A percentile compares a stretch with the other conserved stretches of the same genome.
Evolutionary conservation across 2,113 vertebrate genomes (phyloP).

Genomic region (Anarrhichthys ocellatus): DNA sequence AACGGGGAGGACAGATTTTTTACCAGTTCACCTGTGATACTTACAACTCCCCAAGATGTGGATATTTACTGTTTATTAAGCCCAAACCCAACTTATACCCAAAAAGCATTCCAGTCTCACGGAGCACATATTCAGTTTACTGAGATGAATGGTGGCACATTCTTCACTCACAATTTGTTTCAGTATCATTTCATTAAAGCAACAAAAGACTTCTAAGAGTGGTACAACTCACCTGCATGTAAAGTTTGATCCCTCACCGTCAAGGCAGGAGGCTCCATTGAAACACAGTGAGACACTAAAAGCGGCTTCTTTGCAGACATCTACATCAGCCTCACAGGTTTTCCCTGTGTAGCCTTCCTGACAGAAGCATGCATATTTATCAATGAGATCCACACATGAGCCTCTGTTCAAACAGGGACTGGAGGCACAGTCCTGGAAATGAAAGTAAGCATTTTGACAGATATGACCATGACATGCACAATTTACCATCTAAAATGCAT

Average conservation of each 20-base stretch:
- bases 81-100: background rate
- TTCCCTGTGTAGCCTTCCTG: constrained; percentile 79
- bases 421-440: constrained; percentile 83
- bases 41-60: background rate
- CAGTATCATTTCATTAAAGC: constrained; percentile 5
- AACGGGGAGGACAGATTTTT: background rate
- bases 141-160: background rate
- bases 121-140: background rate
- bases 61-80: background rate
- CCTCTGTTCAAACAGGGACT: constrained; percentile 83
- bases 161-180: background rate
- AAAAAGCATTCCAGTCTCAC: background rate
- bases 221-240: constrained; percentile 81
- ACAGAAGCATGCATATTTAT: constrained; percentile 85
- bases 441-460: constrained; percentile 25
- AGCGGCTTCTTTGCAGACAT: constrained; percentile 69
- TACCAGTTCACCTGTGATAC: background rate
- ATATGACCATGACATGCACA: background rate
- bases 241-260: constrained; percentile 82
- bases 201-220: background rate
- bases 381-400: constrained; percentile 82
- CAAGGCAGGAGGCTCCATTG: constrained; percentile 81
- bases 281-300: constrained; percentile 74
- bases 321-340: constrained; percentile 77
- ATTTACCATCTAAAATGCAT: background rate